These are phyloP conservation scores for Diloba caeruleocephala DNA, from an alignment of 2,888 invertebrate species.

Conservation along the genomic window DNA sequence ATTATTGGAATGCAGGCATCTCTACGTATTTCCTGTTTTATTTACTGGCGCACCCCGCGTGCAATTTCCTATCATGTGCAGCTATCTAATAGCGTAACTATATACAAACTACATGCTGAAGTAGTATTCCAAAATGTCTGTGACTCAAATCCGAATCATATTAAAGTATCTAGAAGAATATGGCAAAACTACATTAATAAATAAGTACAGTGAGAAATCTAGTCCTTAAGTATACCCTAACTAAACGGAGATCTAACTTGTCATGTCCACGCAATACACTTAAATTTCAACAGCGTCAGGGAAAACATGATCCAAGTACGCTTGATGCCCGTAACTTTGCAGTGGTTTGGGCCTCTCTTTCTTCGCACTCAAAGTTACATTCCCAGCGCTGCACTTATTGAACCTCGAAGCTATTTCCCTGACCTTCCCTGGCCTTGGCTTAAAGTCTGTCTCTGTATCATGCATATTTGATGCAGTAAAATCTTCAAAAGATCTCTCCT, in stretches of 20 bases:
- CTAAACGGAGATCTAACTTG: conserved; percentile 55
- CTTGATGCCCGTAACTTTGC: conserved; percentile 89
- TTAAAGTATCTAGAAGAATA: conserved; percentile 54
- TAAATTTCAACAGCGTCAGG: conserved; percentile 87
- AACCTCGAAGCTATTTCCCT: conserved; percentile 83
- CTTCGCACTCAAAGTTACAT: conserved; percentile 64
- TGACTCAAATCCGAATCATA: conserved; percentile 29
- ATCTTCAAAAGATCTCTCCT: conserved; percentile 64
- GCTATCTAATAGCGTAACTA: conserved; percentile 49
- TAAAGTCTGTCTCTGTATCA: conserved; percentile 61
- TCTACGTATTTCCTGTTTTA: conserved; percentile 33
- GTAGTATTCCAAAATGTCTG: conserved; percentile 40
- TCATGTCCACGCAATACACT: conserved; percentile 50
- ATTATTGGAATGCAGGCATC: conserved; percentile 40
- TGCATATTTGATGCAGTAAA: conserved; percentile 34
- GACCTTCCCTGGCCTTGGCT: conserved; percentile 81
- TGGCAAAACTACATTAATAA: conserved; percentile 62
- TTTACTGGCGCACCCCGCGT: conserved; percentile 28
- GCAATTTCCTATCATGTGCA: conserved; percentile 48
- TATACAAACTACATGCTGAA: conserved; percentile 51
- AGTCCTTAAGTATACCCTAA: conserved; percentile 55
- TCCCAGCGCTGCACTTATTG: conserved; percentile 73
- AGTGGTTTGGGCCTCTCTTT: conserved; percentile 89
- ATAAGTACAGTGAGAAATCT: conserved; percentile 59
- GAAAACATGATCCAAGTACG: conserved; percentile 90